A percentile compares a stretch with the other conserved stretches of the same genome.
phyloP scores from a whole-genome alignment of 2,113 vertebrate species.

The Psittacula cyanocephala region DNA sequence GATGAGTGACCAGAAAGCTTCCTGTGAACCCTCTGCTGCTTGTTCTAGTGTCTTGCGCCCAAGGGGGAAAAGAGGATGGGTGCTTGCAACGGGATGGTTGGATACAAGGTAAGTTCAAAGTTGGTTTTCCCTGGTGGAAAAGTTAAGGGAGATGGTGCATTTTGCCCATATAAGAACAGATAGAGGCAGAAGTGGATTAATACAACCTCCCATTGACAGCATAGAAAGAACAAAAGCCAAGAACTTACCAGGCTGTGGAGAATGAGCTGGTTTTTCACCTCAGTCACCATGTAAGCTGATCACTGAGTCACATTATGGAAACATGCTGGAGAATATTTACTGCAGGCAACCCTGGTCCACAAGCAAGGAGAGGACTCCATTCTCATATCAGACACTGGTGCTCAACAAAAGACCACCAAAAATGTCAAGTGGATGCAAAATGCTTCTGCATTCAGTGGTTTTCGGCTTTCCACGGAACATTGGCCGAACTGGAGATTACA shows the following conservation, averaged over 20 bases:
- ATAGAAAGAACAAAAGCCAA: neutral
- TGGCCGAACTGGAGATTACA: neutral
- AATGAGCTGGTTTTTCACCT: neutral
- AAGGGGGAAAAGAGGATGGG: neutral
- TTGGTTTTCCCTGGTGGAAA: neutral
- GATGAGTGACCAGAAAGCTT: neutral
- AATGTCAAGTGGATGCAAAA: neutral
- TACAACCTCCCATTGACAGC: neutral
- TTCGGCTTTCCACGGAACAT: neutral
- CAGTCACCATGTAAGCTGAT: neutral
- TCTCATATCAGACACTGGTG: neutral
- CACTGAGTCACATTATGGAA: neutral
- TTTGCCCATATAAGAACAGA: neutral
- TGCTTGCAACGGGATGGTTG: neutral
- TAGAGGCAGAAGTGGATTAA: neutral
- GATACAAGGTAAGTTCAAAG: neutral
- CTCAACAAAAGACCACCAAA: neutral
- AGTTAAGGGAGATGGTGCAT: neutral
- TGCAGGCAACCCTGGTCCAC: neutral
- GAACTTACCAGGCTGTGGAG: neutral
- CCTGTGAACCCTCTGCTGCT: neutral
- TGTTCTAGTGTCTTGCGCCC: accelerated
- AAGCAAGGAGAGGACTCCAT: neutral
- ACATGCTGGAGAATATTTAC: neutral
- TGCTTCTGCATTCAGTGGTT: neutral